Evolutionary conservation across 2,888 invertebrate species (phyloP).

Genomic region (Microctonus brassicae): DNA sequence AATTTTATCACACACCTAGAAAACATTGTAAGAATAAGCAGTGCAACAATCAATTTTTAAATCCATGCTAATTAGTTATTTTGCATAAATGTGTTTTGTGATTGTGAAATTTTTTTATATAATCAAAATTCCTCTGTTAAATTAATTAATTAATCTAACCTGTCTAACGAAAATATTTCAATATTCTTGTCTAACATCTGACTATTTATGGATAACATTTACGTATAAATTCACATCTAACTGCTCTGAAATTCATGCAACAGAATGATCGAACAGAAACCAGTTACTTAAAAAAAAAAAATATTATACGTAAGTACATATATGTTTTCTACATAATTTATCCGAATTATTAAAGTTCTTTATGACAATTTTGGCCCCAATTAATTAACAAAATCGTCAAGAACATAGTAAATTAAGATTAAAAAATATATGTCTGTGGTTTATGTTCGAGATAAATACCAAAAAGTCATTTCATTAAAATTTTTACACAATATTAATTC

Average conservation of each 20-base stretch:
- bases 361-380: conserved; percentile 11
- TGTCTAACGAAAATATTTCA: background rate
- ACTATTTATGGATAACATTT: background rate
- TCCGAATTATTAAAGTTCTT: background rate
- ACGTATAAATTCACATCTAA: background rate
- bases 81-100: background rate
- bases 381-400: conserved; percentile 26
- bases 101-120: too few relatives aligned
- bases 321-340: background rate
- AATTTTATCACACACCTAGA: background rate
- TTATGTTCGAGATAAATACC: conserved; percentile 39
- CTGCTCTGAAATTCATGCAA: conserved; percentile 30
- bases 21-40: conserved; percentile 16
- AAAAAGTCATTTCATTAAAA: background rate
- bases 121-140: background rate
- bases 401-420: background rate
- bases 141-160: background rate
- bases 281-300: background rate
- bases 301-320: background rate
- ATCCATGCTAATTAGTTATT: conserved; percentile 35
- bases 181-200: background rate
- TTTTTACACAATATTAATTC: background rate
- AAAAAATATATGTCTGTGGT: conserved; percentile 29
- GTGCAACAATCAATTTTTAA: conserved; percentile 36
- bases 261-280: conserved; percentile 38